Percentiles rank a stretch among this genome's conserved stretches.
Evolutionary conservation across 2,797 vertebrate species (phyloP).

Genomic region (Gymnothorax javanicus): DNA sequence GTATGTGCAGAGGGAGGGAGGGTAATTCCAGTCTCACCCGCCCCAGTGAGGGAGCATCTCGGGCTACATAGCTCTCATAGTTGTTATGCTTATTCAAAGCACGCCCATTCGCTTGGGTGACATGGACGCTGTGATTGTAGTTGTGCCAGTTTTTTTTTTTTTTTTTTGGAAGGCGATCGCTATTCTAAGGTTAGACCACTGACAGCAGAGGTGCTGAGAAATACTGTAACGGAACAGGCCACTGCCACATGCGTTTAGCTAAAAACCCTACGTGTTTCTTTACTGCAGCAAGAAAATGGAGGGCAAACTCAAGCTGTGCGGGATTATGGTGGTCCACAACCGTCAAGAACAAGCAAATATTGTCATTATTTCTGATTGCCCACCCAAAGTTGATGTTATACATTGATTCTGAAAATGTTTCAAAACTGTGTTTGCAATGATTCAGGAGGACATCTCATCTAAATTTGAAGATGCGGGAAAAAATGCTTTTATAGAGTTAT

Average conservation of each 20-base stretch:
- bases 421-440: background rate
- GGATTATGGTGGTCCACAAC: background rate
- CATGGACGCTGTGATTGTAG: background rate
- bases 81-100: constrained; percentile 4
- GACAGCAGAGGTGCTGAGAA: background rate
- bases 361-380: background rate
- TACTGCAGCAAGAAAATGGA: background rate
- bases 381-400: background rate
- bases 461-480: background rate
- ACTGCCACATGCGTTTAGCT: background rate
- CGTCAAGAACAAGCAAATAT: background rate
- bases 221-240: background rate
- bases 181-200: background rate
- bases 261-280: background rate
- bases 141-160: background rate
- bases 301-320: background rate
- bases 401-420: background rate
- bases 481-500: background rate
- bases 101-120: background rate
- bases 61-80: constrained; percentile 18
- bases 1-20: background rate
- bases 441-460: background rate
- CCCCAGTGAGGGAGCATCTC: constrained; percentile 10
- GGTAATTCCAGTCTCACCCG: background rate
- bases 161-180: background rate